phyloP scores from a whole-genome alignment of 2,888 invertebrate species.

The Chrysolina haemoptera region DNA sequence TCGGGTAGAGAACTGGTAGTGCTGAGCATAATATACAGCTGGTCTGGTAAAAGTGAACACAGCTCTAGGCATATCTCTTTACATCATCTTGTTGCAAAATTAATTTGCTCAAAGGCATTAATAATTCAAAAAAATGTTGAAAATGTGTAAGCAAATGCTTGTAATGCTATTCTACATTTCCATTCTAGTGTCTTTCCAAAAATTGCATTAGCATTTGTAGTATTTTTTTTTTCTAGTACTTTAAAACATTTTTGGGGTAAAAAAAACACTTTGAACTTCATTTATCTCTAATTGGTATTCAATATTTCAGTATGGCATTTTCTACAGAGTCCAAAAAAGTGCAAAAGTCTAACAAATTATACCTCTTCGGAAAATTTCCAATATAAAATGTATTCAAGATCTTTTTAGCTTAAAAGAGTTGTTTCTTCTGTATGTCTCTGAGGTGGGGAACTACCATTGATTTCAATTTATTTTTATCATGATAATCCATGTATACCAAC shows the following conservation, averaged over 20 bases:
- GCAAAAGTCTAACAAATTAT: background rate
- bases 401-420: too few relatives aligned
- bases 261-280: too few relatives aligned
- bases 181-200: slow-evolving; percentile 65
- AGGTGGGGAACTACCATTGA: too few relatives aligned
- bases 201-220: slow-evolving; percentile 62
- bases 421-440: too few relatives aligned
- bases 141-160: slow-evolving; percentile 59
- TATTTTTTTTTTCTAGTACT: too few relatives aligned
- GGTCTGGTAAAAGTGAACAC: slow-evolving; percentile 64
- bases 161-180: slow-evolving; percentile 63
- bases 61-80: slow-evolving; percentile 62
- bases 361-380: too few relatives aligned
- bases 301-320: too few relatives aligned
- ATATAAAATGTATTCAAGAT: too few relatives aligned
- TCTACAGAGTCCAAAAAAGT: background rate
- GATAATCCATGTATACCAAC: background rate
- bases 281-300: too few relatives aligned
- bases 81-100: slow-evolving; percentile 68
- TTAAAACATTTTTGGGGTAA: too few relatives aligned
- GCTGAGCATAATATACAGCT: slow-evolving; percentile 65
- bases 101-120: slow-evolving; percentile 67
- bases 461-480: background rate
- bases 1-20: slow-evolving; percentile 75
- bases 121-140: slow-evolving; percentile 65